phyloP scores from a whole-genome alignment of 2,113 vertebrate genomes.

The Grallaria varia region DNA sequence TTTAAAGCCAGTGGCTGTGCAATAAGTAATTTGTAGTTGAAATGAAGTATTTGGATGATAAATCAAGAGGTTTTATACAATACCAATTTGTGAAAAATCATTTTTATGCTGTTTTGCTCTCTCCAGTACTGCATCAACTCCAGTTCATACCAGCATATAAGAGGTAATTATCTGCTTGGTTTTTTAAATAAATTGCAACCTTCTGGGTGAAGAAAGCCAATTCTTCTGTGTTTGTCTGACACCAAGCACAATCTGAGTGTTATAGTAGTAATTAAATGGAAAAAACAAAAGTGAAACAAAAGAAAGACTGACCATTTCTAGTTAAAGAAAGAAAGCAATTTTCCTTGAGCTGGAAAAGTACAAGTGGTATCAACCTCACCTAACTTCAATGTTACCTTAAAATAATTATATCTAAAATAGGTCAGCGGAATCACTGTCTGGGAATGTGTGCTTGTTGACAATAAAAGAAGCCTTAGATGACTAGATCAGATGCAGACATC shows the following conservation, averaged over 20 bases:
- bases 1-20: constrained; percentile 34
- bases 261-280: not conserved
- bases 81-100: constrained; percentile 33
- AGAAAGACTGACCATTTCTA: not conserved
- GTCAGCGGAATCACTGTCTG: not conserved
- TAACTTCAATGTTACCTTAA: not conserved
- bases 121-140: not conserved
- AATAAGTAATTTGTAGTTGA: constrained; percentile 55
- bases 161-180: not conserved
- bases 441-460: not conserved
- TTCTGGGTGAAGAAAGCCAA: not conserved
- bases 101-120: constrained; percentile 22
- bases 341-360: not conserved
- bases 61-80: constrained; percentile 40
- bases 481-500: not conserved
- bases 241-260: not conserved
- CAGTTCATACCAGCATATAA: not conserved
- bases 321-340: not conserved
- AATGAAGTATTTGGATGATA: constrained; percentile 39
- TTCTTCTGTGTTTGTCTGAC: not conserved
- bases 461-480: not conserved
- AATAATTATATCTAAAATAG: not conserved
- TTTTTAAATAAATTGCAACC: not conserved
- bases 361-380: not conserved
- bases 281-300: not conserved